Base-by-base conservation (phyloP, 1,140 invertebrate species). In the Cyrtorhinus lividipennis region DNA sequence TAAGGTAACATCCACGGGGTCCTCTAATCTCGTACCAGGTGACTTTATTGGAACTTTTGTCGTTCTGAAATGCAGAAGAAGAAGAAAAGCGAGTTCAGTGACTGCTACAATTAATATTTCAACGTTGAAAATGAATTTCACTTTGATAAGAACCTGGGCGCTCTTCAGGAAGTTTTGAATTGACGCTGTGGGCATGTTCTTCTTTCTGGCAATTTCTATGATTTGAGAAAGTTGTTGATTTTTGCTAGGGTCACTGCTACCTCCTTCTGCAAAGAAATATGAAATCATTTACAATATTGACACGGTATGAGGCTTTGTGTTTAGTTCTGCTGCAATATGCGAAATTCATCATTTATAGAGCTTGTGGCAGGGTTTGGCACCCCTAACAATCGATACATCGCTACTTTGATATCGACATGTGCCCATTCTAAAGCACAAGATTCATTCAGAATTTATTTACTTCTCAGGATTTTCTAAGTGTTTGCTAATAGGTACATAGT, bases 91-190 rank as follows among this genome's bases (percentile, higher is more conserved):
- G 5, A 15, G 30, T 38, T 38, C 15, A 8, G 15, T 8, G 30
- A 38, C 30, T 5, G 5, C 30, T 8, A 38, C 15, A 38, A 38
- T 8, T 8, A 38, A 38, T 38, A 38, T 5, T 38, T 38, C 5
- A 38, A 38, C 5, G 15, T 8, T 8, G 30, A 8, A 38, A 38
- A 5, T 38, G 30, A 38, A 38, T n/a, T n/a, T n/a, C n/a, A 38
- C 30, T 8, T 15, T 38, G 30, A 38, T 38, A 15, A 38, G 5
- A 38, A 67, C 70, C 61, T 77, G 68, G 15, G 77, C 70, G 68
- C 72, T 79, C 67, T 81, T 78, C 0, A 87, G 68, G 15, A 75
- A 72, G 69, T 70, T 78, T 64, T 82, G 80, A 62, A 86, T 77
- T 0, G 79, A 77, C 1, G 78, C 71, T 15, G 66, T 58, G 1